Conservation (phyloP, 2,888 invertebrate genomes). For the Protodeltote pygarga region DNA sequence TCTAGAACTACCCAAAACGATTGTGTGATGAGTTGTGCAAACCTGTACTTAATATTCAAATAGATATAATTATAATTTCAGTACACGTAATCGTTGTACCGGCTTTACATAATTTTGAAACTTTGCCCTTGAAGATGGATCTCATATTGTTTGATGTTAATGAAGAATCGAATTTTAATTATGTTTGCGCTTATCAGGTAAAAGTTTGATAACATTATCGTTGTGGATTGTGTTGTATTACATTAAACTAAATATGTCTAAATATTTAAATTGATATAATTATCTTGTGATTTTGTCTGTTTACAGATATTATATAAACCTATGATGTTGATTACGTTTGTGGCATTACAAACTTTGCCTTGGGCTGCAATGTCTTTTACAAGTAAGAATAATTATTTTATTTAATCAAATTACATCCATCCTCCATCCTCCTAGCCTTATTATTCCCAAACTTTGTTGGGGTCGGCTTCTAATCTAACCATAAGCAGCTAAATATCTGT, state of each 20-base stretch:
- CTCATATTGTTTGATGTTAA: constrained; percentile 60
- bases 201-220: not conserved
- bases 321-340: constrained; percentile 47
- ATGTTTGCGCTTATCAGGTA: constrained; percentile 62
- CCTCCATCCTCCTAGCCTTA: too few relatives aligned
- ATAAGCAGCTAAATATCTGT: too few relatives aligned
- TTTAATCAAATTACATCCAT: too few relatives aligned
- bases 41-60: constrained; percentile 4
- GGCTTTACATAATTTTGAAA: constrained; percentile 53
- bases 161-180: constrained; percentile 54
- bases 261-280: not conserved
- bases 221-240: not conserved
- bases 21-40: too few relatives aligned
- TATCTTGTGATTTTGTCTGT: not conserved
- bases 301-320: constrained; percentile 66
- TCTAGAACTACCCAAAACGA: too few relatives aligned
- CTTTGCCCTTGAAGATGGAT: constrained; percentile 67
- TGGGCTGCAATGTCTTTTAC: constrained; percentile 64
- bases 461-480: too few relatives aligned
- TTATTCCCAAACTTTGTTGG: too few relatives aligned
- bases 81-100: constrained; percentile 66
- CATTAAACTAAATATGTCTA: too few relatives aligned
- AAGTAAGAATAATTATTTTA: constrained; percentile 51
- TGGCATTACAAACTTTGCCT: constrained; percentile 52
- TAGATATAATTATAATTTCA: constrained; percentile 44